Percentiles rank a stretch among this genome's conserved stretches.
Evolutionary conservation across 2,113 vertebrate genomes (phyloP).

Genomic region (Antechinus stuartii): DNA sequence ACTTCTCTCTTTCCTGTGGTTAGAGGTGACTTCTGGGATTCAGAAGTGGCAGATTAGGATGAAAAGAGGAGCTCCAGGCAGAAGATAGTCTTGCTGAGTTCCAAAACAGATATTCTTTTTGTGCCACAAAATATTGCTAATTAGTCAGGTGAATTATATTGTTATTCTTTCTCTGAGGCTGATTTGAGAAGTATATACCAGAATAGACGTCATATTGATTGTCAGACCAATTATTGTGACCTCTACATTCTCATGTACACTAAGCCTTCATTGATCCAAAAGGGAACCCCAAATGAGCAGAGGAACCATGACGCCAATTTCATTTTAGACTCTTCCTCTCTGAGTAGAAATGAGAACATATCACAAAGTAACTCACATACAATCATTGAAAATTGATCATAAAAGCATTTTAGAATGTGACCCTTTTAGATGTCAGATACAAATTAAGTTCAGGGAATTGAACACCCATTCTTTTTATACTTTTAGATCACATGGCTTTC

Average conservation of each 20-base stretch:
- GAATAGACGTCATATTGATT: background rate
- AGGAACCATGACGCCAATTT: background rate
- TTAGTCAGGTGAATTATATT: background rate
- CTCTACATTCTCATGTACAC: background rate
- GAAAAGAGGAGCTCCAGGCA: background rate
- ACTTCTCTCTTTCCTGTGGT: background rate
- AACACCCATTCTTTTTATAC: background rate
- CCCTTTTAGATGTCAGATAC: background rate
- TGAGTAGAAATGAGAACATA: background rate
- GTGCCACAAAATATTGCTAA: background rate
- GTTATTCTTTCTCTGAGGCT: background rate
- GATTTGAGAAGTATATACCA: background rate
- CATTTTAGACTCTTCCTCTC: background rate
- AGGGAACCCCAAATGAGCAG: background rate
- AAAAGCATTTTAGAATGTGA: background rate
- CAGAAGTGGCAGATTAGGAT: background rate
- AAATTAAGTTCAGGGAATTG: background rate
- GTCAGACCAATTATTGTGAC: background rate
- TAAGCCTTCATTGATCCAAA: background rate
- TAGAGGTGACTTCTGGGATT: background rate
- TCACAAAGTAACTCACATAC: background rate
- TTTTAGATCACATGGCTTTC: background rate
- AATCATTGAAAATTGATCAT: background rate
- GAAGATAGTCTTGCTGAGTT: background rate
- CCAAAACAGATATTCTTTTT: background rate